These are phyloP conservation scores for Drosophila rubida DNA, from an alignment of 2,888 invertebrate genomes.

Conservation along the genomic window DNA sequence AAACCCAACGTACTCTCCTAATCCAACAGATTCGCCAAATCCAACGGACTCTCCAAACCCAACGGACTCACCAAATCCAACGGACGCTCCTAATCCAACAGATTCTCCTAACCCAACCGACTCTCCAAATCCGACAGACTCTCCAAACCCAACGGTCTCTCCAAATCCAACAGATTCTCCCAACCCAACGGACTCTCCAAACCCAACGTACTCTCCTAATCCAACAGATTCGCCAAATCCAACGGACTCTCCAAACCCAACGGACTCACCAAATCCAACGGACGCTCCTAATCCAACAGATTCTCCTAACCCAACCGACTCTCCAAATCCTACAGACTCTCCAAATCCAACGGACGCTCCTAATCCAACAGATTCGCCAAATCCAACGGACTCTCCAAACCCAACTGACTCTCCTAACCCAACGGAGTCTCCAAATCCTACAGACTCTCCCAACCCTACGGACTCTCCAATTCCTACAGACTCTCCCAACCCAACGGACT, in stretches of 20 bases:
- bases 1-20: background rate
- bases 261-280: background rate
- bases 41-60: background rate
- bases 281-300: background rate
- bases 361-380: background rate
- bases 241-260: background rate
- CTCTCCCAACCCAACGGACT: background rate
- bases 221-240: background rate
- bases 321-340: background rate
- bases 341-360: background rate
- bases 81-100: background rate
- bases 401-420: conserved; percentile 1
- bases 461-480: background rate
- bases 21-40: background rate
- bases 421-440: background rate
- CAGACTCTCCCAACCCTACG: background rate
- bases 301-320: background rate
- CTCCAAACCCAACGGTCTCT: background rate
- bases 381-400: background rate
- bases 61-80: conserved; percentile 1
- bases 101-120: background rate
- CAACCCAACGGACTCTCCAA: background rate
- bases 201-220: background rate
- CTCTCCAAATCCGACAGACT: conserved; percentile 2
- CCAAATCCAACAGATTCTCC: background rate